Evolutionary conservation across 1,140 invertebrate genomes (phyloP).

Genomic region (Bombus consobrinus): DNA sequence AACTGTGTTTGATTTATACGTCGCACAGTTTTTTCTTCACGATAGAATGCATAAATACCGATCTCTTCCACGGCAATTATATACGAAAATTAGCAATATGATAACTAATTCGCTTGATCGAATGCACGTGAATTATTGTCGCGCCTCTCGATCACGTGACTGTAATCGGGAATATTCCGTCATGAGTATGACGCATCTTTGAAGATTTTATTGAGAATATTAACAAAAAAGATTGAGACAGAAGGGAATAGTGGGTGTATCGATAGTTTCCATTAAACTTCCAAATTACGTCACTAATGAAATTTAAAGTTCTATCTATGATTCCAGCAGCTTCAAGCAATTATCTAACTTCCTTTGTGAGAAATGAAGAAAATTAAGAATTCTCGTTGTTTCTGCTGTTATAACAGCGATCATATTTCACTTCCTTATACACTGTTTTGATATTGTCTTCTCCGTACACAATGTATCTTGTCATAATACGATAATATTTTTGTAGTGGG

Average conservation of each 20-base stretch:
- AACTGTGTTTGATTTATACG: neutral
- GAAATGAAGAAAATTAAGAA: neutral
- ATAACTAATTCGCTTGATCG: neutral
- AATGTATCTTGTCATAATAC: neutral
- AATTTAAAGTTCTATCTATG: neutral
- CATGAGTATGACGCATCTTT: neutral
- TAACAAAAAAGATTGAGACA: neutral
- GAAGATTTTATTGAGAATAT: neutral
- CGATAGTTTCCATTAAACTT: neutral
- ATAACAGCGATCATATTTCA: neutral
- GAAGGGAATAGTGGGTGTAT: neutral
- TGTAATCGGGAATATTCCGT: constrained; percentile 1
- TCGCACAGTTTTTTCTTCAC: neutral
- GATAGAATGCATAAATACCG: too few species aligned
- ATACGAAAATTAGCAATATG: neutral
- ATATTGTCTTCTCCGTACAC: neutral
- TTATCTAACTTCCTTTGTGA: neutral
- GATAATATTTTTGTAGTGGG: neutral
- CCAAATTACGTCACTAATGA: neutral
- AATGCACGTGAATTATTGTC: neutral
- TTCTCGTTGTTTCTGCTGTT: neutral
- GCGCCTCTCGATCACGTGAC: neutral
- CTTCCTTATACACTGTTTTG: neutral
- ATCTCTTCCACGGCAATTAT: too few species aligned
- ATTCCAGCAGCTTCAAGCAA: neutral